Percentiles rank a stretch among this genome's conserved stretches.
Evolutionary conservation across 2,888 invertebrate species (phyloP).

Genomic region (Lasioglossum oenotherae): DNA sequence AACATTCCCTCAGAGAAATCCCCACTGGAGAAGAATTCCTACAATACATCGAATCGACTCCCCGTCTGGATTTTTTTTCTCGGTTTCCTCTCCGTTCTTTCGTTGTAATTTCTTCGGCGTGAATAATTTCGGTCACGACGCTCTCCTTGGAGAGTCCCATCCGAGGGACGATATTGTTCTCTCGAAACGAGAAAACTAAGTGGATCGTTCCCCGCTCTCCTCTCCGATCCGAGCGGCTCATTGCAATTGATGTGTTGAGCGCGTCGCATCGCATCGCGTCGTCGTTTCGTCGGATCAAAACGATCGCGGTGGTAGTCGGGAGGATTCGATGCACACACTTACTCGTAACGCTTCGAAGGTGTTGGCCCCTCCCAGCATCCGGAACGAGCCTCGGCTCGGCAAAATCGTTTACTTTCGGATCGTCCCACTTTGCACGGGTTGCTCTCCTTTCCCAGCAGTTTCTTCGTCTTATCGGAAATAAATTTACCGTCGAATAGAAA

Average conservation of each 20-base stretch:
- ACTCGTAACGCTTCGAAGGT: neutral
- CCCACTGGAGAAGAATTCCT: neutral
- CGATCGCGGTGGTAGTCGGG: constrained; percentile 3
- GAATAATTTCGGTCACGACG: constrained; percentile 10
- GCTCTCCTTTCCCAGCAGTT: constrained; percentile 6
- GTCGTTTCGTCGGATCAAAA: constrained; percentile 8
- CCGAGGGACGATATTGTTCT: neutral
- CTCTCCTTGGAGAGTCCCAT: neutral
- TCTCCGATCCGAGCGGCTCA: neutral
- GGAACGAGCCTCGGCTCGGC: constrained; percentile 3
- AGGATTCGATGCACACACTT: constrained; percentile 14
- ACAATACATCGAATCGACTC: neutral
- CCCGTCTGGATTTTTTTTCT: neutral
- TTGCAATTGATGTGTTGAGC: constrained; percentile 21
- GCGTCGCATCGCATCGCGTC: neutral
- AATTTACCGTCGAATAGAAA: neutral
- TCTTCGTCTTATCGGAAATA: constrained; percentile 1
- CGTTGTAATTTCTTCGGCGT: neutral
- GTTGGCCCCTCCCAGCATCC: neutral
- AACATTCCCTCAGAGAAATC: neutral
- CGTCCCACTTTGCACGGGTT: constrained; percentile 10
- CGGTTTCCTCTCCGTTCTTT: neutral
- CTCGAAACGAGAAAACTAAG: constrained; percentile 13
- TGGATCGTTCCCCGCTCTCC: neutral
- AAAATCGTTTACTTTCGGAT: constrained; percentile 3